phyloP scores from a whole-genome alignment of 2,113 vertebrate species.

The Tragelaphus imberbis region DNA sequence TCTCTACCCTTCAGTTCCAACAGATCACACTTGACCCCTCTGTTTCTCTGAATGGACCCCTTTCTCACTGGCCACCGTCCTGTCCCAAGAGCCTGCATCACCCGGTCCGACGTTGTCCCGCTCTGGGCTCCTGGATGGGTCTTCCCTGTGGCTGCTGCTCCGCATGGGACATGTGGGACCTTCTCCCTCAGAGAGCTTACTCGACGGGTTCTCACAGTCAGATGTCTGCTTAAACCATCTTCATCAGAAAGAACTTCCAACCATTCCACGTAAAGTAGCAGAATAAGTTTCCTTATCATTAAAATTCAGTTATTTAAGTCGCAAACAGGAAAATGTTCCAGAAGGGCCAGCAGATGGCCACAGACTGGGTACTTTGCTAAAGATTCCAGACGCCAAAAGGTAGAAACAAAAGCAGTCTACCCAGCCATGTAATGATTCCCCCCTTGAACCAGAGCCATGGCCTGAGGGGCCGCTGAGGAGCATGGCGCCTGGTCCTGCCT shows the following conservation, averaged over 20 bases:
- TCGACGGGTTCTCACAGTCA: neutral
- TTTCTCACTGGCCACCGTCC: too few species aligned
- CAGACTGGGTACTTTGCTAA: fast-evolving
- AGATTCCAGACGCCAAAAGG: neutral
- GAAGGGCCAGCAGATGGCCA: neutral
- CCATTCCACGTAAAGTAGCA: neutral
- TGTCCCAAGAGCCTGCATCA: neutral
- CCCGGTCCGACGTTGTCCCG: fast-evolving
- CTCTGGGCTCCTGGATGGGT: too few species aligned
- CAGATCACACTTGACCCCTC: neutral
- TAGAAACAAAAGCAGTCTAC: neutral
- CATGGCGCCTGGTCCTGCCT: neutral
- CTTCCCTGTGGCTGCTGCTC: neutral
- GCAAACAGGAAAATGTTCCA: neutral
- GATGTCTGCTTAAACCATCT: too few species aligned
- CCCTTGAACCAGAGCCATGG: neutral
- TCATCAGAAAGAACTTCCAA: neutral
- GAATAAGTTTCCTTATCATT: neutral
- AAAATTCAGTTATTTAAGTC: neutral
- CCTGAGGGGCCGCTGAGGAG: neutral
- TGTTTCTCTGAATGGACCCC: neutral
- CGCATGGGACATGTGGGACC: fast-evolving
- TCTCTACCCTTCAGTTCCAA: neutral
- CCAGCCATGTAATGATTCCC: neutral
- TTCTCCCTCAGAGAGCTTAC: neutral